Evolutionary conservation across 1,140 invertebrate genomes (phyloP), one percentile per base, ranked within the genome.

Genomic region (Vanessa tameamea): DNA sequence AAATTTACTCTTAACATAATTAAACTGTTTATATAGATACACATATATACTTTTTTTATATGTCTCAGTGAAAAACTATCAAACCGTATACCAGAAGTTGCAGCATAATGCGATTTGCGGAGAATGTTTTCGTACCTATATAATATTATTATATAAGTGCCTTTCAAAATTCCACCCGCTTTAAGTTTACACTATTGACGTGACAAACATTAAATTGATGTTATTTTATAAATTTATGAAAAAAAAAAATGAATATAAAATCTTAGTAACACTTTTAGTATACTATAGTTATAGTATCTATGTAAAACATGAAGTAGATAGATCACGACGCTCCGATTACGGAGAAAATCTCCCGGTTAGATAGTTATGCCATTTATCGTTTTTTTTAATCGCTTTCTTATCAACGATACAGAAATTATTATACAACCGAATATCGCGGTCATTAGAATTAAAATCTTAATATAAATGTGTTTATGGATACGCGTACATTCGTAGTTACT

Each of bases 261-360:
- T 57, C 26, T 57, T 23, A 57, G 16, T 11, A 23, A 23, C 11
- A 43, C 51, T 23, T 57, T 20, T 23, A 57, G 53, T 57, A 31
- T 31, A 20, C 20, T 20, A 20, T 20, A 57, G 0, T 20, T 57
- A 57, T 20, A 23, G 73, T 23, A 78, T 73, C 76, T n/a, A 23
- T 64, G 69, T 63, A 70, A 65, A 71, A 74, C 47, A 73, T 66
- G 70, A 77, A 59, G 65, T 61, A 75, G 53, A 73, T 80, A 80
- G 68, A 80, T 78, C 74, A 78, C 72, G 77, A 73, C 74, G 71
- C 47, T 78, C 50, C 71, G 69, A 70, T 76, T 78, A 73, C 66
- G 69, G 77, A 74, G 79, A 78, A 80, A 78, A 78, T 74, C 59
- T 72, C 47, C 53, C 63, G 47, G 66, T 79, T 72, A 23, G 59